Conservation (phyloP, 1,140 invertebrate genomes). For the Odontomachus brunneus region DNA sequence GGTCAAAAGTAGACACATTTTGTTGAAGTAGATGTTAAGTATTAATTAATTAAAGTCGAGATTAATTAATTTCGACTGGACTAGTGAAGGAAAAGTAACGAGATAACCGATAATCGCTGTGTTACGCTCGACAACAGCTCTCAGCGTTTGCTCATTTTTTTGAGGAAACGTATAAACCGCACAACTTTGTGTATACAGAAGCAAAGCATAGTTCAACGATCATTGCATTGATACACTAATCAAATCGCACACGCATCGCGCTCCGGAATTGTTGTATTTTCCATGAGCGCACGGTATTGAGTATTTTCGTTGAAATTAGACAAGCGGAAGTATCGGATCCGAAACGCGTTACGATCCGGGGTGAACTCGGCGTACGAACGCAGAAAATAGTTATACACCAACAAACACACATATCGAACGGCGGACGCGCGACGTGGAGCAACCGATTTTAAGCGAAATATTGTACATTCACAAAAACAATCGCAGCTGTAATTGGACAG, state of each 20-base stretch:
- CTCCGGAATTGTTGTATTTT: slow-evolving; percentile 29
- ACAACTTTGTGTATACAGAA: neutral
- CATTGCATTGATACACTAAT: slow-evolving; percentile 6
- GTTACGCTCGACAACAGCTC: neutral
- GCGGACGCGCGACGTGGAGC: neutral
- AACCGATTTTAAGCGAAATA: neutral
- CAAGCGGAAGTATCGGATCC: slow-evolving; percentile 23
- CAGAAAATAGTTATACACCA: slow-evolving; percentile 16
- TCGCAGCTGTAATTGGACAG: slow-evolving; percentile 19
- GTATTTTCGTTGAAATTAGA: slow-evolving; percentile 50
- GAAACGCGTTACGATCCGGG: neutral
- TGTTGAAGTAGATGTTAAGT: no score
- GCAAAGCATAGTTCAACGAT: slow-evolving; percentile 1
- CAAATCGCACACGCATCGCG: slow-evolving; percentile 43
- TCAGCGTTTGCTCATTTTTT: neutral
- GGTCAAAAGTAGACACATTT: no score
- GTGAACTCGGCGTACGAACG: neutral
- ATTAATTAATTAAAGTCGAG: no score
- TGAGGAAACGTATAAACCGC: neutral
- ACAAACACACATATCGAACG: neutral
- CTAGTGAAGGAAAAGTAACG: neutral
- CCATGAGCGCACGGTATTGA: slow-evolving; percentile 3
- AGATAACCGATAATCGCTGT: neutral
- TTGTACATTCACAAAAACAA: slow-evolving; percentile 31
- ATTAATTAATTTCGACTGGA: no score